Evolutionary conservation across 2,113 vertebrate genomes (phyloP), one percentile per base, ranked within the genome.

Genomic region (Callaeas wilsoni): DNA sequence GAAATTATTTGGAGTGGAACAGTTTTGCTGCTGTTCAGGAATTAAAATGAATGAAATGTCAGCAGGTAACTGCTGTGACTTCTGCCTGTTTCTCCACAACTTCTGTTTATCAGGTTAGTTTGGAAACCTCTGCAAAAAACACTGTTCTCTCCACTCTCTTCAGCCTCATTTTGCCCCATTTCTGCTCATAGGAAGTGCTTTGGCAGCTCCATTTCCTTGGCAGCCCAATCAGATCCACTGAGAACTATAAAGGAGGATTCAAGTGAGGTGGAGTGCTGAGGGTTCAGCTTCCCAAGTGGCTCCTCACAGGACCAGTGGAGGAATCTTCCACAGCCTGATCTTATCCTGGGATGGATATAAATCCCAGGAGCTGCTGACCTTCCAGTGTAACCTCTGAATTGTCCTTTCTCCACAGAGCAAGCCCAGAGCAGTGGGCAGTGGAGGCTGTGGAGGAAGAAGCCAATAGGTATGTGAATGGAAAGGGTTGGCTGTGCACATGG

Each of bases 161-260:
- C 90, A 15, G 25, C 30, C 67, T 84, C 74, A 55, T 95, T 94
- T 91, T 84, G 25, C 44, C 44, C 57, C 6, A 13, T 62, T 47
- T 78, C 55, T 81, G 52, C 63, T 69, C 59, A 33, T 8, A 65
- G 46, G 14, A 67, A 93, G 78, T 32, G 26, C 78, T 88, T 89
- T 83, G 76, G 89, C 75, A 87, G 88, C 82, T 93, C 80, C 33
- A 18, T 68, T 94, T 95, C 95, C 93, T 69, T 82, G 52, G 90
- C 96, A 97, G 89, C 78, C 81, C 95, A 77, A 96, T 97, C 95
- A 87, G 87, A 83, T 55, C 94, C 94, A 69, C 59, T 21, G 89
- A 84, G 92, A 97, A n/a, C 73, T 39, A 23, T 77, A 96, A 64
- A 77, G 64, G 62, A 93, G 53, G 65, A 80, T 74, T 93, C 87